phyloP scores from a whole-genome alignment of 2,797 vertebrate species.

The Falco berigora region DNA sequence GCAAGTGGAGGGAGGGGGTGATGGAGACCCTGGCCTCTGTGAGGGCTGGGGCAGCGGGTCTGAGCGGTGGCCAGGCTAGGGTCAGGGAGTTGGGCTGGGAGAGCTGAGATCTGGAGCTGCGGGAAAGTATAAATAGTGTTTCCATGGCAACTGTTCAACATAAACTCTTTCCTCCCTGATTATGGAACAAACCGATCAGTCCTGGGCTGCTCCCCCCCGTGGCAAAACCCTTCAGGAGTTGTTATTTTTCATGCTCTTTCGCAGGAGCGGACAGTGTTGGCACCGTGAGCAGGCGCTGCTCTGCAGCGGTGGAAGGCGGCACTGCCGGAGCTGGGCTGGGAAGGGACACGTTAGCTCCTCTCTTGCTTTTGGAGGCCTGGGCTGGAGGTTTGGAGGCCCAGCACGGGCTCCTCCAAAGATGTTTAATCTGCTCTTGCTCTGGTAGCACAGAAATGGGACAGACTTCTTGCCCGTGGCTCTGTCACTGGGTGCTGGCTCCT shows the following conservation, averaged over 20 bases:
- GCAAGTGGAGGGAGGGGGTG: not conserved
- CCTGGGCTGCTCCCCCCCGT: conserved; percentile 39
- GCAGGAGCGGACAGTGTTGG: rapidly evolving
- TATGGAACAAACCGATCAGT: not conserved
- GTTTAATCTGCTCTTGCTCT: not conserved
- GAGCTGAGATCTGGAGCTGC: not conserved
- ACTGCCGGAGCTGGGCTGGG: not conserved
- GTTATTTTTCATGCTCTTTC: not conserved
- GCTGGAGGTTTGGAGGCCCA: too few relatives aligned
- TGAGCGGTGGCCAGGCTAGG: not conserved
- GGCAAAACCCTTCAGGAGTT: conserved; percentile 13
- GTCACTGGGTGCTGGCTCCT: not conserved
- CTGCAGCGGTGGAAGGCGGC: rapidly evolving
- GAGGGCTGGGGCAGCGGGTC: not conserved
- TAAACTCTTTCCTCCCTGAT: not conserved
- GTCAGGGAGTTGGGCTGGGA: not conserved
- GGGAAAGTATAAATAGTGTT: not conserved
- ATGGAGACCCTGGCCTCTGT: not conserved
- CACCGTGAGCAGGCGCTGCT: rapidly evolving
- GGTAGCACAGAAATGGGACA: rapidly evolving
- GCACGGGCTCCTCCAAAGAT: rapidly evolving
- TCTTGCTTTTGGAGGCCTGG: not conserved
- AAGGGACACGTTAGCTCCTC: rapidly evolving
- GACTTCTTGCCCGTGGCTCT: rapidly evolving
- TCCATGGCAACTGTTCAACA: conserved; percentile 9